Percentiles rank a stretch among this genome's conserved stretches.
These are phyloP conservation scores for Rachycentron canadum DNA, from an alignment of 2,797 vertebrate species.

Conservation along the genomic window DNA sequence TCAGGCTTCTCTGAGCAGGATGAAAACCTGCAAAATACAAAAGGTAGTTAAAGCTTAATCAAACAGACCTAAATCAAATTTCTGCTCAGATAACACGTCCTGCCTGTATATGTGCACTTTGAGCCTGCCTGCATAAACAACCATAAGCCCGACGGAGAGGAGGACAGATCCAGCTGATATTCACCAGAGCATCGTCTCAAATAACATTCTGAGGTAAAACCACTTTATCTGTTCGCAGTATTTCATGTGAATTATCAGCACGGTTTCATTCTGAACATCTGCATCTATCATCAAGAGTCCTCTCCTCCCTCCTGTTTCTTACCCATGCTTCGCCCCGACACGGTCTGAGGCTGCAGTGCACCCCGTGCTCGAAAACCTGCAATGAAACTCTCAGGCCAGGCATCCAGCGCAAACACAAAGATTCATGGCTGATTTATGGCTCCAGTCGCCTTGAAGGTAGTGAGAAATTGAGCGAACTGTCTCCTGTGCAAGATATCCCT, in stretches of 20 bases:
- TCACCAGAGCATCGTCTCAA: conserved; percentile 12
- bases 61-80: conserved; percentile 27
- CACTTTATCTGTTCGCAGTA: background rate
- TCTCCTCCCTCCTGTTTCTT: background rate
- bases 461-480: conserved; percentile 33
- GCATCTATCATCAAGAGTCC: background rate
- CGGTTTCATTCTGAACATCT: background rate
- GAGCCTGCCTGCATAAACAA: conserved; percentile 11
- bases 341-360: conserved; percentile 4
- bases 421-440: conserved; percentile 59
- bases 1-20: conserved; percentile 9
- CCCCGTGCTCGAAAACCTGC: conserved; percentile 35
- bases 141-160: background rate
- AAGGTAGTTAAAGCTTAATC: conserved; percentile 32
- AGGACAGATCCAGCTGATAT: background rate
- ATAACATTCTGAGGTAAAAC: background rate
- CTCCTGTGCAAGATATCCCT: conserved; percentile 14
- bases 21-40: conserved; percentile 18
- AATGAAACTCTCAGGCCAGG: conserved; percentile 14
- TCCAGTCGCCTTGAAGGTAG: conserved; percentile 31
- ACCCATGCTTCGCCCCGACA: conserved; percentile 9
- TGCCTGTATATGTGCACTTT: conserved; percentile 5
- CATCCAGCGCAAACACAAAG: conserved; percentile 19
- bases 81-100: conserved; percentile 3
- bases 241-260: background rate